phyloP scores from a whole-genome alignment of 2,797 vertebrate genomes.

The Rhynchotus rufescens region DNA sequence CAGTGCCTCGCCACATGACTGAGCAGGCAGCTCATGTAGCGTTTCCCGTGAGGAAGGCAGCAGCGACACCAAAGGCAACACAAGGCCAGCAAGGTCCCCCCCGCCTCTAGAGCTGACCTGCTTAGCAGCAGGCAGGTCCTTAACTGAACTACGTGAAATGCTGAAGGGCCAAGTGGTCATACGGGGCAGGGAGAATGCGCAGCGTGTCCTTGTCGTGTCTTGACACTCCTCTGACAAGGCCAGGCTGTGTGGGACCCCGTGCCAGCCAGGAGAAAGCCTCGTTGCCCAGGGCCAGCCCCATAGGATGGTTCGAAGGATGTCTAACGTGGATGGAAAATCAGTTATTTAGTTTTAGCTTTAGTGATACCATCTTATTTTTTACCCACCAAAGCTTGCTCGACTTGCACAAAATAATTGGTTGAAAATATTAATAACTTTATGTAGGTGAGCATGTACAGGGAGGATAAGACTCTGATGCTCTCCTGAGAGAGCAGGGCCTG shows the following conservation, averaged over 20 bases:
- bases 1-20: background rate
- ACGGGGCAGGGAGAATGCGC: background rate
- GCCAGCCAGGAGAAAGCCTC: background rate
- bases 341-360: background rate
- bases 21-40: background rate
- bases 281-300: background rate
- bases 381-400: background rate
- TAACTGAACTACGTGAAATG: background rate
- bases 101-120: background rate
- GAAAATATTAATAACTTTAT: background rate
- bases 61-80: background rate
- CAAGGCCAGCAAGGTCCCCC: constrained; percentile 20
- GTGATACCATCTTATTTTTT: background rate
- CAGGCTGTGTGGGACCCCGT: background rate
- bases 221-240: background rate
- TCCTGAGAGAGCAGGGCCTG: background rate
- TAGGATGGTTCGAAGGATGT: background rate
- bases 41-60: background rate
- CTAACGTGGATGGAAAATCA: background rate
- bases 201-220: background rate
- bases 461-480: background rate
- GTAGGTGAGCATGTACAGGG: fast-evolving
- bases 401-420: background rate
- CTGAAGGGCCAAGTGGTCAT: background rate
- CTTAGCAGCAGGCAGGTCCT: background rate